phyloP scores from a whole-genome alignment of 2,113 vertebrate genomes.

The Dromaius novaehollandiae region DNA sequence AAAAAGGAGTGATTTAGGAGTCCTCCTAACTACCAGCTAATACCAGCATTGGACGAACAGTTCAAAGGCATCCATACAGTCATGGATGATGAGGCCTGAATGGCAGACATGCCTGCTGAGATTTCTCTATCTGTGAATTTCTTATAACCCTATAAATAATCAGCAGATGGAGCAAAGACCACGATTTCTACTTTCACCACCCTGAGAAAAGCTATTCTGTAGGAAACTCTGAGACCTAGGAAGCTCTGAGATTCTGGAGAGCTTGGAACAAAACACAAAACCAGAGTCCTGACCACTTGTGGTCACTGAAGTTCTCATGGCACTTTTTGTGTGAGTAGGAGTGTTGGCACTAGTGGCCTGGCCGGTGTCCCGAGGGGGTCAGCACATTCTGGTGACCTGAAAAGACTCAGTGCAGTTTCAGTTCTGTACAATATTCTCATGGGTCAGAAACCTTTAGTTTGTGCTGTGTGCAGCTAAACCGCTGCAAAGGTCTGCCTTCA shows the following conservation, averaged over 20 bases:
- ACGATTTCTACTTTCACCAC: slow-evolving; percentile 22
- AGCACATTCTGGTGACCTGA: background rate
- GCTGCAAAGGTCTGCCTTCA: background rate
- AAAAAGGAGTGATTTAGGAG: background rate
- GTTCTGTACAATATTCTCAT: background rate
- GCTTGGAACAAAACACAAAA: background rate
- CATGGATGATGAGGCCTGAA: slow-evolving; percentile 9
- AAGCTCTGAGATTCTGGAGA: background rate
- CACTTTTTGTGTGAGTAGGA: background rate
- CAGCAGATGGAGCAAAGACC: background rate
- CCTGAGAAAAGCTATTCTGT: background rate
- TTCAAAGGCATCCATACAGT: background rate
- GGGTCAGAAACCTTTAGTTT: background rate
- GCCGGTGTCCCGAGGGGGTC: background rate
- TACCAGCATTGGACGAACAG: background rate
- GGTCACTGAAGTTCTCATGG: background rate
- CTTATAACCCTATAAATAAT: slow-evolving; percentile 53
- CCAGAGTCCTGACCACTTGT: background rate
- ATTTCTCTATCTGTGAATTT: slow-evolving; percentile 49
- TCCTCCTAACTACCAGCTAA: background rate
- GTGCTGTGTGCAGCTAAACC: background rate
- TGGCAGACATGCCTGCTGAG: slow-evolving; percentile 19
- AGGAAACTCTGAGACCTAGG: background rate
- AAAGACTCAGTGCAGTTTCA: background rate
- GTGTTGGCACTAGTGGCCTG: background rate